phyloP scores from a whole-genome alignment of 2,888 invertebrate species.

The Leptinotarsa juncta region DNA sequence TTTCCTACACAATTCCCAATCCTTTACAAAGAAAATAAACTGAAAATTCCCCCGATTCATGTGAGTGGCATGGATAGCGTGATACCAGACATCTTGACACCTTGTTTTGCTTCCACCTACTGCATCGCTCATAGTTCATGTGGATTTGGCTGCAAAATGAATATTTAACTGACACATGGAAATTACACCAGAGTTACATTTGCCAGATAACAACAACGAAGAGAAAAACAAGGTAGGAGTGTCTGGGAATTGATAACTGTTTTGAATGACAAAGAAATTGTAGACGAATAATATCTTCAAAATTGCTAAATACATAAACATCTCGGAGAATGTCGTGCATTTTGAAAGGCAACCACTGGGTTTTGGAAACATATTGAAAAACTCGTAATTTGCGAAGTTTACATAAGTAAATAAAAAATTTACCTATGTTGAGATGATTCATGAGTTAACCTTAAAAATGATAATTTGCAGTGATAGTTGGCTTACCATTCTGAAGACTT shows the following conservation, averaged over 20 bases:
- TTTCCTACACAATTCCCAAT: neutral
- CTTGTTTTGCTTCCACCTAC: conserved; percentile 29
- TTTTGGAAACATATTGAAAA: too few species aligned
- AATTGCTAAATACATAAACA: neutral
- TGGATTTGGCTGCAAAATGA: conserved; percentile 30
- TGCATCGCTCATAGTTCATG: conserved; percentile 35
- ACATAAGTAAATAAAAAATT: too few species aligned
- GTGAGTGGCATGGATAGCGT: conserved; percentile 27
- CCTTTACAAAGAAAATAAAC: neutral
- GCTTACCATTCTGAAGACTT: too few species aligned
- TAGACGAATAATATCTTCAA: neutral
- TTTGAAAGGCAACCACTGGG: too few species aligned
- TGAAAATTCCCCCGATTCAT: neutral
- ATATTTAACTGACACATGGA: conserved; percentile 30
- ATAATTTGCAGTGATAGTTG: too few species aligned
- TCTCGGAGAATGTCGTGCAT: too few species aligned
- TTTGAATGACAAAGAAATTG: neutral
- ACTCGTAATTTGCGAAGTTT: too few species aligned
- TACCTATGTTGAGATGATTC: too few species aligned
- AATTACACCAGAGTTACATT: neutral
- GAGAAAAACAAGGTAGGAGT: neutral
- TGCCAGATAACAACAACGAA: neutral
- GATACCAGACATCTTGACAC: conserved; percentile 37
- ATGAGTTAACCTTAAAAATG: too few species aligned
- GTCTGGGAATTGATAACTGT: neutral